Evolutionary conservation across 2,113 vertebrate species (phyloP).

Genomic region (Tichodroma muraria): DNA sequence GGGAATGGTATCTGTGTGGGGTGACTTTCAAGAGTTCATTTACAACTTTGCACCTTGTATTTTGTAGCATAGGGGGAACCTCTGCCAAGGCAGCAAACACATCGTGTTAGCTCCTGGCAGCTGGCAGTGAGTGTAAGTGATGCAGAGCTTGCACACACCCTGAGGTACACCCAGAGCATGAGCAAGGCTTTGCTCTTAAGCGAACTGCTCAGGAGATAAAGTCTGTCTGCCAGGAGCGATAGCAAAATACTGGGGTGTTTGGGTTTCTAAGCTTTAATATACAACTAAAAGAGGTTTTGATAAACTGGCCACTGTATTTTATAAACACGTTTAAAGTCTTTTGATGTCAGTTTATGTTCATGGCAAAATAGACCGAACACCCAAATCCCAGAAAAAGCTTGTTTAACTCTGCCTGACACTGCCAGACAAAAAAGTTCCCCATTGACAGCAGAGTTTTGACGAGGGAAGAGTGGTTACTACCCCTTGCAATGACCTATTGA

Average conservation of each 20-base stretch:
- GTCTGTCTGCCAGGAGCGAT: background rate
- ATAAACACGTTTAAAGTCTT: background rate
- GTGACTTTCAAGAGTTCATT: background rate
- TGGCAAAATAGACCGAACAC: background rate
- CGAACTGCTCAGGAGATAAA: background rate
- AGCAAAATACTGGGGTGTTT: background rate
- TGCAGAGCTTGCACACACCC: background rate
- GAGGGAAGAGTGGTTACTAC: background rate
- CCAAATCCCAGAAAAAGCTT: background rate
- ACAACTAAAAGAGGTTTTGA: background rate
- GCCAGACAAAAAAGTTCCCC: background rate
- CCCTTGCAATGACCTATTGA: background rate
- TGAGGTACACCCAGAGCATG: rapidly evolving
- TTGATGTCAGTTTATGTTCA: background rate
- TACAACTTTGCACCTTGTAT: background rate
- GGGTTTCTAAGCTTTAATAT: background rate
- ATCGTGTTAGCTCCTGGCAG: background rate
- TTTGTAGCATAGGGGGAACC: background rate
- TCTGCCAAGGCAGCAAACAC: background rate
- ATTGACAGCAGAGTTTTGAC: background rate
- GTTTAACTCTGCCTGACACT: background rate
- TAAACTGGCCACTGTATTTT: background rate
- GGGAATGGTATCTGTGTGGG: background rate
- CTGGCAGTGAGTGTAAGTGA: rapidly evolving
- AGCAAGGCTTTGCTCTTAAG: background rate